phyloP scores from a whole-genome alignment of 2,888 invertebrate species.

The Caenorhabditis macrosperma region DNA sequence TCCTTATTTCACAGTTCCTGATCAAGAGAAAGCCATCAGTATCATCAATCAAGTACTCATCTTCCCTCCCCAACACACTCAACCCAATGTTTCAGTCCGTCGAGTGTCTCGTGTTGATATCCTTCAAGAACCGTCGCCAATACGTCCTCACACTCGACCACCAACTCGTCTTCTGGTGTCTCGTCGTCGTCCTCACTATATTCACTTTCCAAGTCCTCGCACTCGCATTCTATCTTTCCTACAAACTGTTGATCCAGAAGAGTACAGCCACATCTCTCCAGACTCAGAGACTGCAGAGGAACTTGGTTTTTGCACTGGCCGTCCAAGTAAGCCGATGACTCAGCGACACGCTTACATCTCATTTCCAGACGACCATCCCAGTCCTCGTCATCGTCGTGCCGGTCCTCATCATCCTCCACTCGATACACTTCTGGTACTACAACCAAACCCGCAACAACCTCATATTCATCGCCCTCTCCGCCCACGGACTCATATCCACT shows the following conservation, averaged over 20 bases:
- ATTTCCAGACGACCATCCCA: too few species aligned
- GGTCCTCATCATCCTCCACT: too few species aligned
- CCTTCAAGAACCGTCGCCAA: neutral
- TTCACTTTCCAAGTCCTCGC: neutral
- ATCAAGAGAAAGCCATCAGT: neutral
- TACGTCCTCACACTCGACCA: neutral
- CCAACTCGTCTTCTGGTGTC: neutral
- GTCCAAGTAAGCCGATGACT: too few species aligned
- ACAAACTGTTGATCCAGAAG: neutral
- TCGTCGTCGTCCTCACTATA: neutral
- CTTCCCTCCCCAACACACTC: too few species aligned
- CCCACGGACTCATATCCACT: slow-evolving; percentile 7
- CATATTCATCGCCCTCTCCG: neutral
- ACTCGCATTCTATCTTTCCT: neutral
- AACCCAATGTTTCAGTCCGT: neutral
- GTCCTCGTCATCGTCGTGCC: too few species aligned
- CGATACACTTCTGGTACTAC: neutral
- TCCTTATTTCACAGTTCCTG: slow-evolving; percentile 12
- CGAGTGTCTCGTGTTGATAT: neutral
- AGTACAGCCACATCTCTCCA: neutral
- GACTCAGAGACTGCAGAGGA: neutral
- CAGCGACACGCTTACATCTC: too few species aligned
- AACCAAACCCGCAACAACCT: slow-evolving; percentile 11
- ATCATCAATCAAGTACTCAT: neutral
- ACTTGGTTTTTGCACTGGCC: neutral